These are phyloP conservation scores for Porites lobata DNA, from an alignment of 92 coral and sea anemone species.

Conservation along the genomic window DNA sequence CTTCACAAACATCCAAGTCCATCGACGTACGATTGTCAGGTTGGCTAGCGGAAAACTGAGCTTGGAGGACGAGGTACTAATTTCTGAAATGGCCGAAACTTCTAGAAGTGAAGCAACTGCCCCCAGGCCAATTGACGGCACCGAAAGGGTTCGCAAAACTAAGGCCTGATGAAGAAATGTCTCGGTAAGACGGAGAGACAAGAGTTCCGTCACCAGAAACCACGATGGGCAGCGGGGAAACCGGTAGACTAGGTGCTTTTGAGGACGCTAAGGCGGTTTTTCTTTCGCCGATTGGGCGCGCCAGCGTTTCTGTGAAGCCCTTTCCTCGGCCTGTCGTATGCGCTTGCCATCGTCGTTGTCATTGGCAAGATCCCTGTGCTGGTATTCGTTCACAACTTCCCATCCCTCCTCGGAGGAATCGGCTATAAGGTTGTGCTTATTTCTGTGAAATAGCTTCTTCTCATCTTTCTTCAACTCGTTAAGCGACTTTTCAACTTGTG, in stretches of 20 bases:
- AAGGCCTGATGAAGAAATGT: background rate
- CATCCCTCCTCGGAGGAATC: constrained; percentile 1
- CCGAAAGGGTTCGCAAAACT: too few relatives aligned
- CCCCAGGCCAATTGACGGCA: too few relatives aligned
- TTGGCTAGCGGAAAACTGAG: too few relatives aligned
- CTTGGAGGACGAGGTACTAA: too few relatives aligned
- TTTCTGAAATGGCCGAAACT: too few relatives aligned
- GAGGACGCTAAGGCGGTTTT: background rate
- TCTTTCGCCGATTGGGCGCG: background rate
- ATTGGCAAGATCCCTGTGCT: background rate
- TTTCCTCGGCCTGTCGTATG: background rate
- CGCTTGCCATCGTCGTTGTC: background rate
- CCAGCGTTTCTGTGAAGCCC: background rate
- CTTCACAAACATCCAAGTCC: too few relatives aligned
- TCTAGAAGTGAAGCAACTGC: too few relatives aligned
- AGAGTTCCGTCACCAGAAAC: background rate
- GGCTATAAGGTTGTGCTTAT: background rate
- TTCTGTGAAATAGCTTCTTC: background rate
- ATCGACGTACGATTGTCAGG: too few relatives aligned
- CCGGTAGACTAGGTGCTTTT: too few relatives aligned
- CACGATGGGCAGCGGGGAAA: background rate
- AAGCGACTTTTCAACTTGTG: too few relatives aligned
- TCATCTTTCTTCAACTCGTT: too few relatives aligned
- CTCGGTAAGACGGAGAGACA: background rate
- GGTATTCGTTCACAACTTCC: background rate